Evolutionary conservation across 2,888 invertebrate species (phyloP), one percentile per base, ranked within the genome.

Genomic region (Chydorus sphaericus): DNA sequence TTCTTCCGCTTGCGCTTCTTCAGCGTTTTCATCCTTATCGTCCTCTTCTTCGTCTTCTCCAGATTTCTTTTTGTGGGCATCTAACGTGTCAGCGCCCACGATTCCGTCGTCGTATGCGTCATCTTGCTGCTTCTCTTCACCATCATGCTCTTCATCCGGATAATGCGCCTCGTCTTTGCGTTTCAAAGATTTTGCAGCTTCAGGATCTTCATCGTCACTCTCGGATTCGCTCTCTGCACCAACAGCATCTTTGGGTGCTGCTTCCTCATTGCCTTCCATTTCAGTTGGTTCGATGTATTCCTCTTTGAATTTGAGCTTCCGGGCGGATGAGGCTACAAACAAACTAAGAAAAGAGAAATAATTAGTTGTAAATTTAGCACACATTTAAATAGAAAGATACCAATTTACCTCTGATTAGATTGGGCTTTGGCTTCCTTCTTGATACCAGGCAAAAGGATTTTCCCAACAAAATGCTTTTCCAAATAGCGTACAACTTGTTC

Each of bases 401-500:
- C 36, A 33, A 33, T 16, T 31, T 36, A 55, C 55, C 44, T 29
- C 26, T 55, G 55, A 20, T 14, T 30, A 7, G 33, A 23, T 26
- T 55, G 55, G 10, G 55, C 55, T 3, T 18, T 37, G 16, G 48
- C 55, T 36, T 55, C 73, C 65, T 76, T 81, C 30, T 75, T 72
- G 14, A 86, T 77, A 3, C 75, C 71, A 1, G 69, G 64, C 63
- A 87, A 82, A 69, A 89, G 73, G 53, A 75, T 73, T n/a, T 70
- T 72, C 7, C 49, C 28, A 61, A 88, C 80, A 67, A 84, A 90
- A 16, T 69, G 71, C 3, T 74, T 76, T 65, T 87, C 85, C 73
- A 93, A 82, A 64, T 82, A 82, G 36, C 78, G 75, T 28, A 92
- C 70, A 26, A 90, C 76, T 52, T 77, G 71, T 38, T 75, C 71